Evolutionary conservation across 1,140 invertebrate species (phyloP), one percentile per base, ranked within the genome.

Genomic region (Zaprionus capensis): DNA sequence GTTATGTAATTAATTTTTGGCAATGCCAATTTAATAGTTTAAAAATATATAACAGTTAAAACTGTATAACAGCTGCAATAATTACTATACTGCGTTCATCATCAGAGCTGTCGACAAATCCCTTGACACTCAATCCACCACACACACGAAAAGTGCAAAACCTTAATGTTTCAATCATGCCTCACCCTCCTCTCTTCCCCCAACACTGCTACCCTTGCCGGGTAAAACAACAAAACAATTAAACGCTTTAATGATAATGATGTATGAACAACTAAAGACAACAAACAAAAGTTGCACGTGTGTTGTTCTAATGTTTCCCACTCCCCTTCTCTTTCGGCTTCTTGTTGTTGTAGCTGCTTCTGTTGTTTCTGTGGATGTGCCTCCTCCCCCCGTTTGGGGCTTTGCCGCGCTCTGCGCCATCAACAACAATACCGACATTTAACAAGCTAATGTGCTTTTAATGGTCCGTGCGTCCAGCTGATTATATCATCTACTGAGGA

Each of bases 221-320:
- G 51, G 28, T 34, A 76, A 78, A 72, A 71, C 78, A 88, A 88
- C 85, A 81, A 81, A 90, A 84, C 81, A 88, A 88, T 88, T 88
- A 90, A 88, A 83, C 85, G 85, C 85, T 90, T 88, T 88, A 90
- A 90, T 88, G 85, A 90, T 88, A 88, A 88, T 88, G 84, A 88
- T 88, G 85, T 88, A 88, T 90, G 85, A 88, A 90, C 84, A 90
- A 78, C 74, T 73, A 88, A 88, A 78, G 85, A 72, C 81, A 90
- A 81, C 85, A 88, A 82, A 90, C 75, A 81, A 76, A 76, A 76
- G 74, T 83, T 79, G 71, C 70, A 87, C 82, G 82, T 78, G 77
- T 86, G 82, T 71, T 81, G 44, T 67, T 59, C 64, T 59, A 71
- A 71, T 63, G 68, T 24, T 46, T 46, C n/a, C 41, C 41, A 7